phyloP scores from a whole-genome alignment of 2,113 vertebrate genomes.

The Melanerpes formicivorus region DNA sequence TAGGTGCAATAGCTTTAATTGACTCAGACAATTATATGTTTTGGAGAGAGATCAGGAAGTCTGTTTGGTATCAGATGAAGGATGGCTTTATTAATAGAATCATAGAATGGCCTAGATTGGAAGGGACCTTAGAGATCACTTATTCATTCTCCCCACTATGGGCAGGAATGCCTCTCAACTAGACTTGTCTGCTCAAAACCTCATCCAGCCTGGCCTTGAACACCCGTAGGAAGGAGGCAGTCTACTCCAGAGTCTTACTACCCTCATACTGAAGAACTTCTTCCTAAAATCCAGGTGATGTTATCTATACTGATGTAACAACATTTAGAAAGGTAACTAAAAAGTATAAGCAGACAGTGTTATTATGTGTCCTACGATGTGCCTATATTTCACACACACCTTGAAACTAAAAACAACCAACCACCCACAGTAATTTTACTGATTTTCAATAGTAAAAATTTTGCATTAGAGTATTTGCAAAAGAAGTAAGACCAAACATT shows the following conservation, averaged over 20 bases:
- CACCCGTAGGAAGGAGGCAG: no score
- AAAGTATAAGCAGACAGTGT: neutral
- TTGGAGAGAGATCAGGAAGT: neutral
- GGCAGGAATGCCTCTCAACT: no score
- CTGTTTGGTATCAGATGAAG: neutral
- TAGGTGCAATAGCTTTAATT: neutral
- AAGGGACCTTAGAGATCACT: no score
- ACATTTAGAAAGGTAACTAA: neutral
- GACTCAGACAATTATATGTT: neutral
- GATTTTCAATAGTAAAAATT: neutral
- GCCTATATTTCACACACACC: neutral
- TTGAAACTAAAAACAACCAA: neutral
- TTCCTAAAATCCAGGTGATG: neutral
- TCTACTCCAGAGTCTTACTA: no score
- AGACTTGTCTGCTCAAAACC: no score
- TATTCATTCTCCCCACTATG: no score
- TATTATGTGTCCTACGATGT: neutral
- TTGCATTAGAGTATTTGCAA: neutral
- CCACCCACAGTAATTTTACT: neutral
- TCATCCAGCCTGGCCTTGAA: no score
- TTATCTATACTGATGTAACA: neutral
- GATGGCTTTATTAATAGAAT: neutral
- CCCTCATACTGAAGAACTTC: no score
- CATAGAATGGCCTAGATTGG: no score
- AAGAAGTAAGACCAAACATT: neutral